phyloP scores from a whole-genome alignment of 1,140 invertebrate species.

The Muscidifurax raptorellus region DNA sequence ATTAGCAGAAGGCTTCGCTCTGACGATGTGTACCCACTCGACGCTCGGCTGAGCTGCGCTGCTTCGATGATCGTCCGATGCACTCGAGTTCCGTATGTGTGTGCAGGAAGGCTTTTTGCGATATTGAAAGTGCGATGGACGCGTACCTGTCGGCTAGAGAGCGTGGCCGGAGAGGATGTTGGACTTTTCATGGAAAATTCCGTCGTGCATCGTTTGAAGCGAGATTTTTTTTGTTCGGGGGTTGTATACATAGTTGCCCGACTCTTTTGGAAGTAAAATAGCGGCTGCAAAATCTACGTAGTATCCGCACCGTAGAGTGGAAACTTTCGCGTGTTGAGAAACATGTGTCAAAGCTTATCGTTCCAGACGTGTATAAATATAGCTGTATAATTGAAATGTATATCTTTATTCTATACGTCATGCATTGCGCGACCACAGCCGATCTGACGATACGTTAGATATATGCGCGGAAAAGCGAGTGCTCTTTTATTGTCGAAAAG shows the following conservation, averaged over 20 bases:
- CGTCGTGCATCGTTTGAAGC: no score
- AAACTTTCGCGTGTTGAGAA: no score
- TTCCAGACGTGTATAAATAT: no score
- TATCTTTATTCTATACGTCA: neutral
- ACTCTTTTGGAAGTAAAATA: no score
- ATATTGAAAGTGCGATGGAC: neutral
- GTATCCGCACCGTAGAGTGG: no score
- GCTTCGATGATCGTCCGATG: neutral
- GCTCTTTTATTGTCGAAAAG: neutral
- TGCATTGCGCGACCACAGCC: no score
- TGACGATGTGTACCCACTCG: neutral
- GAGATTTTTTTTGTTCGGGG: no score
- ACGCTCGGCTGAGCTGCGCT: neutral
- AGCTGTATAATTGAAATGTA: neutral
- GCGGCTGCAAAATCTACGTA: no score
- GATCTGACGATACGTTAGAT: no score
- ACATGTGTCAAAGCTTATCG: no score
- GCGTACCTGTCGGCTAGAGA: neutral
- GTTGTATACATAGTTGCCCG: no score
- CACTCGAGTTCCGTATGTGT: neutral
- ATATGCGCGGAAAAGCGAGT: neutral
- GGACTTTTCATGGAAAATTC: neutral
- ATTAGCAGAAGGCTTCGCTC: neutral
- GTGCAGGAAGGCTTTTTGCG: neutral
- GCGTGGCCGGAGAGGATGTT: neutral